Conservation (phyloP, 2,888 invertebrate species). For the Eledona agricola region DNA sequence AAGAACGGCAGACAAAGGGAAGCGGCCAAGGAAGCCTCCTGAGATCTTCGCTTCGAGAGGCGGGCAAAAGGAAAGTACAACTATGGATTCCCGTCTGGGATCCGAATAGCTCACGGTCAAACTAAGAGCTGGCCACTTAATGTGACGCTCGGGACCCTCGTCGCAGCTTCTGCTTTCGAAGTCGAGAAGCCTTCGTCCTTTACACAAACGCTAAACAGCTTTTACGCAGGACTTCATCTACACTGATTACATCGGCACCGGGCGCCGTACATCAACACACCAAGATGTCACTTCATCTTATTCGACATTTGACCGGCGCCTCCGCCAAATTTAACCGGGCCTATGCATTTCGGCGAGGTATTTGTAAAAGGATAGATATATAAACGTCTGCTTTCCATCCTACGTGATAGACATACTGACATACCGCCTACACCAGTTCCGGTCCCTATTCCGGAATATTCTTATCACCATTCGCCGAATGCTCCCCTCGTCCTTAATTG, state of each 20-base stretch:
- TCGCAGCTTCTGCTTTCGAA: conserved; percentile 47
- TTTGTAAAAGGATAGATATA: conserved; percentile 20
- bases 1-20: conserved; percentile 61
- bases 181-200: conserved; percentile 35
- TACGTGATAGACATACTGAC: conserved; percentile 61
- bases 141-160: conserved; percentile 63
- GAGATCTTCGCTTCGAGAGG: conserved; percentile 56
- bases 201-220: conserved; percentile 37
- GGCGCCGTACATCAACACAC: conserved; percentile 1
- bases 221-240: conserved; percentile 31
- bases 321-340: conserved; percentile 13
- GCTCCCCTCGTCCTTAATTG: conserved; percentile 50
- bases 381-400: conserved; percentile 46
- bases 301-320: conserved; percentile 17
- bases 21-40: conserved; percentile 59
- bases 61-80: conserved; percentile 42
- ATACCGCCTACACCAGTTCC: conserved; percentile 53
- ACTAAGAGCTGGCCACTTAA: conserved; percentile 64
- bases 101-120: conserved; percentile 63
- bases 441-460: conserved; percentile 51
- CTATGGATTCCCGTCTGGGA: conserved; percentile 56
- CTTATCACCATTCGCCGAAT: conserved; percentile 51
- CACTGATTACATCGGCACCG: conserved; percentile 10
- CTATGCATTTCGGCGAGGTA: conserved; percentile 2
- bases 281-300: conserved; percentile 2